These are phyloP conservation scores for Corythaeola cristata DNA, from an alignment of 2,113 vertebrate genomes.

Conservation along the genomic window DNA sequence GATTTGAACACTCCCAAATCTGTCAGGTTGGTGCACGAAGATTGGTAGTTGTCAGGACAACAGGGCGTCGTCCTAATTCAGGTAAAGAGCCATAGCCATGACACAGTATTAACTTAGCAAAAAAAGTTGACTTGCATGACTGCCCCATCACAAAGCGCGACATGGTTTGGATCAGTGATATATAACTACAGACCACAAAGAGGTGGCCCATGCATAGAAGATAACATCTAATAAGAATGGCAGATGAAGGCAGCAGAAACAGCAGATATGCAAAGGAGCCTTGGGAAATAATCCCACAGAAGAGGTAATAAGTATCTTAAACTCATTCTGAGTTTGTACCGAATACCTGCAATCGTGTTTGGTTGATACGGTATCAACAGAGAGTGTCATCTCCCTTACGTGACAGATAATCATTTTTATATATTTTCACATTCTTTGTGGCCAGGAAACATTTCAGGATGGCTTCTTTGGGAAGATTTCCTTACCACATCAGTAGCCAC, in stretches of 20 bases:
- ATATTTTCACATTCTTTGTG: not conserved
- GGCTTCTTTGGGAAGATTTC: not conserved
- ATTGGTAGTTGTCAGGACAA: not conserved
- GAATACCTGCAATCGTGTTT: not conserved
- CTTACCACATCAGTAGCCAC: not conserved
- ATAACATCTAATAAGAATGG: not conserved
- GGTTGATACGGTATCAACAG: not conserved
- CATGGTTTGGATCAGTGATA: rapidly evolving
- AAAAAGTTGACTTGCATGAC: not conserved
- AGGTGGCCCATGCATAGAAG: not conserved
- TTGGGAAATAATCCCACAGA: not conserved
- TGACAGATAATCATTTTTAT: not conserved
- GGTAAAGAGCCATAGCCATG: not conserved
- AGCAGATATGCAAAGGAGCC: not conserved
- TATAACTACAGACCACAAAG: not conserved
- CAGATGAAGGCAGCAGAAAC: not conserved
- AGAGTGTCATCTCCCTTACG: not conserved
- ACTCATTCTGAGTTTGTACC: not conserved
- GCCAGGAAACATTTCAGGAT: not conserved
- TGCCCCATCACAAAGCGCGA: not conserved
- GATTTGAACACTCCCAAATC: not conserved
- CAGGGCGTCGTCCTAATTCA: not conserved
- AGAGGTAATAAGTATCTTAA: not conserved
- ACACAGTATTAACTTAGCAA: not conserved
- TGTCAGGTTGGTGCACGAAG: not conserved